Percentiles rank a stretch among this genome's conserved stretches.
Conservation (phyloP, 2,888 invertebrate genomes). For the Mythimna ferrago region DNA sequence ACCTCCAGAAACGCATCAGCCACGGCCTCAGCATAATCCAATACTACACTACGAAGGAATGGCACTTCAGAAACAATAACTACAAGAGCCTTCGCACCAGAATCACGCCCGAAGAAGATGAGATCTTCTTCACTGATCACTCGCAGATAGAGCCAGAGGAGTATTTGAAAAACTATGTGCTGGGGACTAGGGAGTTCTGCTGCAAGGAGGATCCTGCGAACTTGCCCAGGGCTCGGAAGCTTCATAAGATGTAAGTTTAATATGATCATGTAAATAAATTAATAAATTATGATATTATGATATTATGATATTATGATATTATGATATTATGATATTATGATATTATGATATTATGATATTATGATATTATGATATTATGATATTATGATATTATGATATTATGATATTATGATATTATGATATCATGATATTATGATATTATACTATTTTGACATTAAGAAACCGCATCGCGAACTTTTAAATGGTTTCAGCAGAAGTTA, state of each 20-base stretch:
- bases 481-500: too few relatives aligned
- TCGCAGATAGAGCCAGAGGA: constrained; percentile 71
- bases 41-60: constrained; percentile 95
- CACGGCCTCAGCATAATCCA: constrained; percentile 92
- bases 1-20: constrained; percentile 91
- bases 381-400: too few relatives aligned
- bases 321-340: too few relatives aligned
- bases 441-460: too few relatives aligned
- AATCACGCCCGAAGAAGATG: constrained; percentile 71
- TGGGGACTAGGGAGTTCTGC: constrained; percentile 95
- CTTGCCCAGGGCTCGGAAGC: constrained; percentile 93
- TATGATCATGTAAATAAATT: too few relatives aligned
- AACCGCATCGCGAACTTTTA: too few relatives aligned
- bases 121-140: constrained; percentile 90
- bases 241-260: constrained; percentile 89
- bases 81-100: constrained; percentile 77
- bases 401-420: too few relatives aligned
- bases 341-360: too few relatives aligned
- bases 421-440: too few relatives aligned
- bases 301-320: too few relatives aligned
- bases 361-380: too few relatives aligned
- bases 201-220: constrained; percentile 95
- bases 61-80: constrained; percentile 94
- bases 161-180: constrained; percentile 90
- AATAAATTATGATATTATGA: too few relatives aligned